Evolutionary conservation across 1,140 invertebrate genomes (phyloP).

Genomic region (Leptinotarsa undecemlineata): DNA sequence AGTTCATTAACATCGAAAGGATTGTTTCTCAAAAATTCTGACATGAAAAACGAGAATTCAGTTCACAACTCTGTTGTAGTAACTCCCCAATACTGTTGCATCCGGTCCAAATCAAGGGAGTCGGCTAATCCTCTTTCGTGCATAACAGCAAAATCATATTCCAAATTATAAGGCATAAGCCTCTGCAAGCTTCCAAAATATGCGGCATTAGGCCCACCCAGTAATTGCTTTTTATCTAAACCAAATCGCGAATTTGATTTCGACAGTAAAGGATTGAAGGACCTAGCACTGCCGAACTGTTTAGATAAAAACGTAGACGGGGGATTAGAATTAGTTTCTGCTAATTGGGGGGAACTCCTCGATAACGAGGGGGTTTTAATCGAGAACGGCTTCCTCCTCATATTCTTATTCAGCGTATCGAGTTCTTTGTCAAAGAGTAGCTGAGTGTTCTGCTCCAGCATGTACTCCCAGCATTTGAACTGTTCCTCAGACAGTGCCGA

Average conservation of each 20-base stretch:
- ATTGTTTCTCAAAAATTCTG: no score
- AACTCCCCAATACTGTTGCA: slow-evolving; percentile 87
- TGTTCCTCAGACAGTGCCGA: slow-evolving; percentile 76
- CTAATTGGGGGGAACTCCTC: slow-evolving; percentile 63
- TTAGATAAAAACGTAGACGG: slow-evolving; percentile 65
- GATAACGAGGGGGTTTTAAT: slow-evolving; percentile 60
- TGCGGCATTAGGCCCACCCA: slow-evolving; percentile 78
- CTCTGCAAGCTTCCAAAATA: slow-evolving; percentile 84
- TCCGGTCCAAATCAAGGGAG: slow-evolving; percentile 77
- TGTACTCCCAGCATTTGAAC: slow-evolving; percentile 91
- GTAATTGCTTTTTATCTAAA: slow-evolving; percentile 59
- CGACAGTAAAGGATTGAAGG: slow-evolving; percentile 63
- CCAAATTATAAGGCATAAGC: slow-evolving; percentile 81
- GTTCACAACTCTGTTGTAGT: slow-evolving; percentile 75
- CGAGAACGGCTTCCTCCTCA: slow-evolving; percentile 57
- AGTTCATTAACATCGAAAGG: no score
- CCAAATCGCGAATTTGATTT: slow-evolving; percentile 49
- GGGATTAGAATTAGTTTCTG: slow-evolving; percentile 49
- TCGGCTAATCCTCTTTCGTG: slow-evolving; percentile 72
- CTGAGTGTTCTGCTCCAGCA: slow-evolving; percentile 89
- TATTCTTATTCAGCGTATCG: slow-evolving; percentile 71
- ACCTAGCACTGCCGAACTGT: slow-evolving; percentile 78
- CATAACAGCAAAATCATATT: slow-evolving; percentile 81
- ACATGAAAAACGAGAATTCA: no score
- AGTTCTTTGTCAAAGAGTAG: slow-evolving; percentile 85